Conservation (phyloP, 2,797 vertebrate genomes). For the Oreortyx pictus region DNA sequence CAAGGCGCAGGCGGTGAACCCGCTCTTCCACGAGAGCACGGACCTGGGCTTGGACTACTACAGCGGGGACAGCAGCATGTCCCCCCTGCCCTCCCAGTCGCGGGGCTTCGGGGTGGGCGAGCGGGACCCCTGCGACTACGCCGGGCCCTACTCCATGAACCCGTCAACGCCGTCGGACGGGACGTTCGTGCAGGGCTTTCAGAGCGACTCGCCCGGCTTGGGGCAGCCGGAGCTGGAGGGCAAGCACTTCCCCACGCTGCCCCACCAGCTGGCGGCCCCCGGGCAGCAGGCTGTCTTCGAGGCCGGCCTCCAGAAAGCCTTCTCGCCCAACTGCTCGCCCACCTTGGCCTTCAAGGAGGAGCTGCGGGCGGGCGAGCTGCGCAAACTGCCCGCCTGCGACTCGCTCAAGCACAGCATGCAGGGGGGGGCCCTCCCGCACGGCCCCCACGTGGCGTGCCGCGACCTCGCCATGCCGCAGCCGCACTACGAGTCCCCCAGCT, state of each 20-base stretch:
- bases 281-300: constrained; percentile 81
- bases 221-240: constrained; percentile 90
- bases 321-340: constrained; percentile 95
- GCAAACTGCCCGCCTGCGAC: constrained; percentile 85
- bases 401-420: constrained; percentile 83
- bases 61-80: constrained; percentile 97
- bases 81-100: constrained; percentile 90
- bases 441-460: constrained; percentile 82
- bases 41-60: constrained; percentile 94
- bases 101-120: constrained; percentile 87
- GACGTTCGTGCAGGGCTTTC: constrained; percentile 92
- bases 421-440: constrained; percentile 59
- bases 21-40: constrained; percentile 89
- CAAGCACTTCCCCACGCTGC: constrained; percentile 85
- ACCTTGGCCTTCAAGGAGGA: constrained; percentile 84
- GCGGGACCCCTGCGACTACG: constrained; percentile 93
- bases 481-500: constrained; percentile 94
- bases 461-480: constrained; percentile 89
- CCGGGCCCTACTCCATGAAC: constrained; percentile 96
- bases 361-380: constrained; percentile 80
- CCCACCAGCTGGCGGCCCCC: constrained; percentile 83
- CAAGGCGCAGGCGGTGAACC: constrained; percentile 81
- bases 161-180: constrained; percentile 97
- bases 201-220: constrained; percentile 92
- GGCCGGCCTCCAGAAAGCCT: constrained; percentile 87